Conservation (phyloP, 1,140 invertebrate genomes). For the Cotesia glomerata region DNA sequence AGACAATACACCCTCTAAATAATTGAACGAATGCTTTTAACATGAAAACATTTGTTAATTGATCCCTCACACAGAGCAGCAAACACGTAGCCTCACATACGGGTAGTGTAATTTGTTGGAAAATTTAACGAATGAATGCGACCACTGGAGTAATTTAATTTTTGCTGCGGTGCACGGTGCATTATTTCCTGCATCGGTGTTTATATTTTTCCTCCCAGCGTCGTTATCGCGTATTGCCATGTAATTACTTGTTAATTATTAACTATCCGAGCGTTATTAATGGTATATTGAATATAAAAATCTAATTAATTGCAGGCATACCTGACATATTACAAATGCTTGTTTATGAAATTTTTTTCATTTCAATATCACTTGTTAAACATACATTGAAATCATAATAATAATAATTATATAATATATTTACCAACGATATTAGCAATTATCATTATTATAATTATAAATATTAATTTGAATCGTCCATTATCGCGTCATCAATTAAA, state of each 20-base stretch:
- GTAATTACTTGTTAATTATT: conserved; percentile 34
- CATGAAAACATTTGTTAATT: conserved; percentile 26
- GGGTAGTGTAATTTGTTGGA: not conserved
- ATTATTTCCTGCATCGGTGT: conserved; percentile 16
- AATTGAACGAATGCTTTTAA: conserved; percentile 5
- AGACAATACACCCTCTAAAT: not conserved
- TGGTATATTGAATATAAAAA: not conserved
- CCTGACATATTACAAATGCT: too few species aligned
- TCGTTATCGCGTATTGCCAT: conserved; percentile 28
- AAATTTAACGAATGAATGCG: conserved; percentile 9
- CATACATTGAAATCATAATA: too few species aligned
- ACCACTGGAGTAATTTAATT: conserved; percentile 15
- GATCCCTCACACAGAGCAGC: not conserved
- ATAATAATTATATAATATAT: too few species aligned
- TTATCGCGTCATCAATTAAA: too few species aligned
- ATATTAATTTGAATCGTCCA: too few species aligned
- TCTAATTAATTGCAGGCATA: not conserved
- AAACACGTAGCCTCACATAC: not conserved
- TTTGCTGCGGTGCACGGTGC: not conserved
- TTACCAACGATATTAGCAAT: too few species aligned
- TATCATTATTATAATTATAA: too few species aligned
- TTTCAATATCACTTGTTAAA: too few species aligned
- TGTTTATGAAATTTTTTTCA: too few species aligned
- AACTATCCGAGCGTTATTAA: conserved; percentile 9
- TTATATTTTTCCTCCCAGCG: conserved; percentile 3